A percentile compares a stretch with the other conserved stretches of the same genome.
Evolutionary conservation across 2,797 vertebrate species (phyloP).

Genomic region (Cossypha dichroa): DNA sequence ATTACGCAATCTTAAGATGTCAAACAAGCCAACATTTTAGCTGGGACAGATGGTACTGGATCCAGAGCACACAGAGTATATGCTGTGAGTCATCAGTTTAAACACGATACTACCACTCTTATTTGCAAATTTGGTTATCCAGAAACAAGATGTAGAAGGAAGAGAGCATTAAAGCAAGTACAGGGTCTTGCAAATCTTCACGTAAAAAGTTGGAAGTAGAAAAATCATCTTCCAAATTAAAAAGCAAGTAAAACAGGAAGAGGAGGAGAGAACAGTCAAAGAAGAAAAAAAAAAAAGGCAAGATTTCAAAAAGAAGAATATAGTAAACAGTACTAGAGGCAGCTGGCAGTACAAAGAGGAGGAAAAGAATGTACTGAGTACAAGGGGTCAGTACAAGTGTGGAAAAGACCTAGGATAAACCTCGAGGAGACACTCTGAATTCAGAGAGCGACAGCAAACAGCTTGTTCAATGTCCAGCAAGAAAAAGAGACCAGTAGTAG

Average conservation of each 20-base stretch:
- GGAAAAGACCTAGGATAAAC: neutral
- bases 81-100: neutral
- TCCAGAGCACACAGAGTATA: neutral
- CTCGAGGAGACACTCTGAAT: neutral
- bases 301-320: constrained; percentile 3
- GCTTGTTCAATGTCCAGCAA: neutral
- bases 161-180: neutral
- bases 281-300: neutral
- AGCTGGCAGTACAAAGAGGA: constrained; percentile 12
- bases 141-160: neutral
- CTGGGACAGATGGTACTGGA: constrained; percentile 10
- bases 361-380: constrained; percentile 25
- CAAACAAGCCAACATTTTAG: constrained; percentile 11
- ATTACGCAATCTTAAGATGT: neutral
- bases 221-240: neutral
- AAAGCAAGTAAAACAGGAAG: neutral
- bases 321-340: constrained; percentile 24
- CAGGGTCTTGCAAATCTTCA: neutral
- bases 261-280: neutral
- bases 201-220: neutral
- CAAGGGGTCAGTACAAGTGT: constrained; percentile 18
- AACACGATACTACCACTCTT: neutral
- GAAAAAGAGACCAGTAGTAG: neutral
- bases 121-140: constrained; percentile 11
- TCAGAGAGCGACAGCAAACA: neutral